Base-by-base conservation (phyloP, 1,140 invertebrate genomes). In the Neodiprion lecontei region DNA sequence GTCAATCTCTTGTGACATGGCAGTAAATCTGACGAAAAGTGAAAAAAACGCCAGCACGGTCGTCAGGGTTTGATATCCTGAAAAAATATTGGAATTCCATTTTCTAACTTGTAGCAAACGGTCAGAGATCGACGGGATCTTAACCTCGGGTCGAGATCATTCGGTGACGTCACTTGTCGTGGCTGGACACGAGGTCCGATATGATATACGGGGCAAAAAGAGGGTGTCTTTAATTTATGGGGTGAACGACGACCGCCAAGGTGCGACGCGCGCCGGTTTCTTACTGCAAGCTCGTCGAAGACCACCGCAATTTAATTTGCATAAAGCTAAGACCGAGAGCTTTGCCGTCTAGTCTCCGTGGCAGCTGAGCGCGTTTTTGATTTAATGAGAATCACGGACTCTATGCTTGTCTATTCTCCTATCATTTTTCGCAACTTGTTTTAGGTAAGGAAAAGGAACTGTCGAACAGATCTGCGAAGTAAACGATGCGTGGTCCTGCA, bases 211-310 rank as follows among this genome's bases (percentile, higher is more conserved):
- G 53, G 11, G 53, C 28, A 61, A 61, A 61, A 61, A 61, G 53
- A 61, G 11, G 53, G 53, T 61, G 53, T 61, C 53, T 61, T 61
- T 61, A 17, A 61, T 61, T 61, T 61, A 61, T 61, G 53, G 53
- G 53, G 53, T 40, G 28, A 40, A 40, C 28, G 28, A 40, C 28
- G 28, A 40, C 28, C 28, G 28, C 28, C 28, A 40, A 5, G 28
- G 5, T 40, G 28, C 28, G 28, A 40, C n/a, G 53, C 53, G 53
- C 11, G 11, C 53, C 53, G 11, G 53, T 61, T 61, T 61, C 53
- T 61, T 61, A 17, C 8, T 17, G 9, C 53, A 61, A 12, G 11
- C 11, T 12, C 53, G 53, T 61, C 53, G n/a, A 61, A 61, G 53
- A 61, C 53, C 28, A 40, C 28, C 9, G 11, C 11, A 3, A 61